These are phyloP conservation scores for Biston betularia DNA, from an alignment of 2,888 invertebrate species.

Conservation along the genomic window DNA sequence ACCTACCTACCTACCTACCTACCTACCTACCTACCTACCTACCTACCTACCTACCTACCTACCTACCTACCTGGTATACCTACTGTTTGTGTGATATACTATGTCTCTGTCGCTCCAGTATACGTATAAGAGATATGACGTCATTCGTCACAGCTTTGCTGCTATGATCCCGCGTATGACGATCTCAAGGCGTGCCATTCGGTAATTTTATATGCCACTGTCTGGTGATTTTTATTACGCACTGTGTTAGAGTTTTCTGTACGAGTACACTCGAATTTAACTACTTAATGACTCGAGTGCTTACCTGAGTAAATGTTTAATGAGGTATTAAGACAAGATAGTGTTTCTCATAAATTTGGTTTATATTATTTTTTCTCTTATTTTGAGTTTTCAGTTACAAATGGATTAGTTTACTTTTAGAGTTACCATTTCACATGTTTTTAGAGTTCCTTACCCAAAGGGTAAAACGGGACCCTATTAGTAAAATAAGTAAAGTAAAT, in stretches of 20 bases:
- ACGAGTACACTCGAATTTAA: constrained; percentile 12
- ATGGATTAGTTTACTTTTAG: too few species aligned
- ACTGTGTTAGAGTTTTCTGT: constrained; percentile 7
- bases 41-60: too few species aligned
- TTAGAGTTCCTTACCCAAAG: too few species aligned
- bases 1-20: too few species aligned
- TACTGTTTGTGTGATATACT: not conserved
- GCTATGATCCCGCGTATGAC: constrained; percentile 23
- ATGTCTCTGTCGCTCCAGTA: constrained; percentile 51
- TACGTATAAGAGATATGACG: constrained; percentile 67
- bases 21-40: too few species aligned
- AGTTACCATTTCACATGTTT: too few species aligned
- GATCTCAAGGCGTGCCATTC: constrained; percentile 22
- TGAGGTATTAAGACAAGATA: not conserved
- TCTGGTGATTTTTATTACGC: constrained; percentile 31
- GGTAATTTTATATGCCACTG: constrained; percentile 26
- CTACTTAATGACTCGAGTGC: constrained; percentile 19
- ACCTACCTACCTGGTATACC: too few species aligned
- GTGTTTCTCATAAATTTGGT: not conserved
- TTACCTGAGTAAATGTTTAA: constrained; percentile 6
- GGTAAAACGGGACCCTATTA: too few species aligned
- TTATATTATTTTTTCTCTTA: too few species aligned
- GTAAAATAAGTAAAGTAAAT: too few species aligned
- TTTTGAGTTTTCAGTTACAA: too few species aligned
- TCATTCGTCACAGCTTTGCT: constrained; percentile 67